Evolutionary conservation across 2,888 invertebrate genomes (phyloP), one percentile per base, ranked within the genome.

Genomic region (Teinopalpus imperialis): DNA sequence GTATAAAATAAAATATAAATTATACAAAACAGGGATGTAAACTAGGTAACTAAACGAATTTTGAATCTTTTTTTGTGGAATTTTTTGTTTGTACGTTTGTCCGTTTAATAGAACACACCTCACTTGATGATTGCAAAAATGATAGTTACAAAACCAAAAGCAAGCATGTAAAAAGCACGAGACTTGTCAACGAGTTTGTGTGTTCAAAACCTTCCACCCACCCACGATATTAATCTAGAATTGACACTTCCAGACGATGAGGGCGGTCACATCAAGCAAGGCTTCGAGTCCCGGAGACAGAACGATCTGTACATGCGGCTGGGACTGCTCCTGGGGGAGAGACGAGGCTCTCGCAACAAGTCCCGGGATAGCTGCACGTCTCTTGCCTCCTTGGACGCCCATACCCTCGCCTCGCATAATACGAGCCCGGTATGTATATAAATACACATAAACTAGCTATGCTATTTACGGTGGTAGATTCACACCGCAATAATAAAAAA

Each of bases 261-360:
- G 86, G 92, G 92, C 13, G 92, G 92, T 47, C 91, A 91, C 60
- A 91, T 93, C 56, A 93, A 93, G 69, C 92, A 92, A 51, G 85
- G 83, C 0, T 86, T 78, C 53, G 88, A 87, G 82, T 74, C 85
- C 0, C 52, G 85, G 5, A 52, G 88, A 12, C 88, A 95, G 74
- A 94, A 93, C 67, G 95, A 96, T 71, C 90, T 96, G 56, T 95
- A 96, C 81, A 94, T 94, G 92, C 90, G 96, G 10, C 87, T 96
- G 24, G 96, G 96, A 0, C 85, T 96, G n/a, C 86, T 96, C 27
- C 87, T 96, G 37, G 95, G 95, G 0, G 94, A 94, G 59, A 87
- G 92, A 43, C 90, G 92, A 7, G 79, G 91, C 18, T 69, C 81
- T 10, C 63, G 87, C 35, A 90, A 90, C 52, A 87, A 86, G 48